A percentile compares a stretch with the other conserved stretches of the same genome.
These are phyloP conservation scores for Tribolium castaneum DNA, from an alignment of 1,140 invertebrate genomes.

Conservation along the genomic window DNA sequence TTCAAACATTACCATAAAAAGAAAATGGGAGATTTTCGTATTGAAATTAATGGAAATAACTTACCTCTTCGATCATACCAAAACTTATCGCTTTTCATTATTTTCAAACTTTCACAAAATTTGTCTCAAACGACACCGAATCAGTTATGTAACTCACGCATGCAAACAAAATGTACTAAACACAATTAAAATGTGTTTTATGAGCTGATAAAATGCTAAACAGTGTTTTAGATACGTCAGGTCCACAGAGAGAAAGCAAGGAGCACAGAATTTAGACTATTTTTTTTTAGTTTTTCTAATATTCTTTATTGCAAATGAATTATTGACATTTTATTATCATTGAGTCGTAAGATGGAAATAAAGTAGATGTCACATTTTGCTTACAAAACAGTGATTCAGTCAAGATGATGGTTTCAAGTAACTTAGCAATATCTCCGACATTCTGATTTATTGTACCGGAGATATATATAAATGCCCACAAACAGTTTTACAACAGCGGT, in stretches of 20 bases:
- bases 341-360: too few relatives aligned
- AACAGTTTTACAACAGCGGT: background rate
- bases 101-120: background rate
- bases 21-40: background rate
- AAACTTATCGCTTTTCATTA: background rate
- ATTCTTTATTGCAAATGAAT: too few relatives aligned
- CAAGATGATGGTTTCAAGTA: too few relatives aligned
- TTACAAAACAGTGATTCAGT: too few relatives aligned
- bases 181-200: slow-evolving; percentile 1
- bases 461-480: background rate
- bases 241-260: too few relatives aligned
- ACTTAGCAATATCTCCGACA: too few relatives aligned
- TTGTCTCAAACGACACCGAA: background rate
- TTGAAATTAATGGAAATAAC: background rate
- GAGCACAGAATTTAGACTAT: too few relatives aligned
- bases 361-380: too few relatives aligned
- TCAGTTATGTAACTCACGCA: background rate
- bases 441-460: background rate
- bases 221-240: background rate
- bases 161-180: slow-evolving; percentile 18
- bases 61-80: slow-evolving; percentile 17
- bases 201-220: background rate
- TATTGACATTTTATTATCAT: too few relatives aligned
- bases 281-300: too few relatives aligned
- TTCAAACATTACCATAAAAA: background rate